These are phyloP conservation scores for Brachionus sp. DNA, from an alignment of 1,140 invertebrate genomes.

Conservation along the genomic window DNA sequence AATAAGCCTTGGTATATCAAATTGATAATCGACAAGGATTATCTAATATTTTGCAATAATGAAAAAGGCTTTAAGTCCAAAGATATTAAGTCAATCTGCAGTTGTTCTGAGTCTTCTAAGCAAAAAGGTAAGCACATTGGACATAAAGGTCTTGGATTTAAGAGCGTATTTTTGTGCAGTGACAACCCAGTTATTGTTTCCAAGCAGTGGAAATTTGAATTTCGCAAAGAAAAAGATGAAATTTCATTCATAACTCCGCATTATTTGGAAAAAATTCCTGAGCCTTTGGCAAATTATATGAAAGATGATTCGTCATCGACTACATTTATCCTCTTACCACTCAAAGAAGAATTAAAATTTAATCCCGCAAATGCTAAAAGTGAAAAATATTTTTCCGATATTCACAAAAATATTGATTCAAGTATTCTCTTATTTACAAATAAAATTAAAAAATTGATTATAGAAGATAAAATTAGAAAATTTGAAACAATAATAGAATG, in stretches of 20 bases:
- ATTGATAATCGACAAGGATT: conserved; percentile 14
- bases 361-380: background rate
- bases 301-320: background rate
- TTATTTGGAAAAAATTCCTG: background rate
- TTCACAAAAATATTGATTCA: background rate
- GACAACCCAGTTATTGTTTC: conserved; percentile 11
- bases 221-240: conserved; percentile 28
- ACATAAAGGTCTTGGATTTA: conserved; percentile 37
- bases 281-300: background rate
- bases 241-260: conserved; percentile 9
- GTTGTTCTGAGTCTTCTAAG: background rate
- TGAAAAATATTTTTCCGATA: conserved; percentile 13
- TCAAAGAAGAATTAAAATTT: conserved; percentile 7
- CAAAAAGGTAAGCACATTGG: conserved; percentile 36
- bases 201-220: conserved; percentile 3
- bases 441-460: background rate
- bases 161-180: background rate
- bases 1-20: background rate
- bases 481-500: background rate
- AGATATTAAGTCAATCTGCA: conserved; percentile 17
- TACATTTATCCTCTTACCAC: conserved; percentile 12
- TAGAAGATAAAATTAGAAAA: background rate
- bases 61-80: conserved; percentile 1
- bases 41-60: conserved; percentile 29
- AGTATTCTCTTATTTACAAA: conserved; percentile 29